Evolutionary conservation across 2,888 invertebrate species (phyloP).

Genomic region (Scaptomyza caliginosa): DNA sequence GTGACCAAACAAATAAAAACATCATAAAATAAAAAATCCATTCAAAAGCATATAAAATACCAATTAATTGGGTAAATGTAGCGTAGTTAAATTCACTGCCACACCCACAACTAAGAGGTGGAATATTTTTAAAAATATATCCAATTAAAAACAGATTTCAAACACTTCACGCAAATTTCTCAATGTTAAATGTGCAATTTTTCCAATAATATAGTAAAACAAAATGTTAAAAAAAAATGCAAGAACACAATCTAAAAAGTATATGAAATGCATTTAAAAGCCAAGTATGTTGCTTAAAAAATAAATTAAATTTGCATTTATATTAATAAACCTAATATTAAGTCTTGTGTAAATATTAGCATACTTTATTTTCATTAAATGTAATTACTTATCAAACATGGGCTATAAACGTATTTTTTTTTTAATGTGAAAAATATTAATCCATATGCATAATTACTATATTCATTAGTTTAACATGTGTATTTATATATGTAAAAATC

Average conservation of each 20-base stretch:
- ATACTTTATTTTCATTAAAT: constrained; percentile 39
- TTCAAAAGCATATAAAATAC: constrained; percentile 5
- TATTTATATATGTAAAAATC: constrained; percentile 36
- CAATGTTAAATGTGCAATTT: constrained; percentile 52
- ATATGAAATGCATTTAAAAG: constrained; percentile 7
- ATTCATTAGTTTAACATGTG: constrained; percentile 51
- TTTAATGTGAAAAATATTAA: constrained; percentile 11
- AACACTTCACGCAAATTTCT: constrained; percentile 28
- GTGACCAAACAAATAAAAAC: constrained; percentile 9
- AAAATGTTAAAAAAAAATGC: constrained; percentile 10
- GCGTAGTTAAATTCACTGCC: background rate
- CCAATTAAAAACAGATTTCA: background rate
- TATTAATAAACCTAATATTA: constrained; percentile 30
- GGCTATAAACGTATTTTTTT: constrained; percentile 44
- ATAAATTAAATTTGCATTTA: constrained; percentile 25
- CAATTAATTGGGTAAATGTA: background rate
- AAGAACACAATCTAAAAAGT: constrained; percentile 26
- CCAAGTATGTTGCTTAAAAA: constrained; percentile 28
- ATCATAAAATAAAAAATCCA: background rate
- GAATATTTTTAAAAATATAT: background rate
- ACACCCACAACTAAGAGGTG: constrained; percentile 1
- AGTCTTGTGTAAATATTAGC: constrained; percentile 70
- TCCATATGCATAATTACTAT: constrained; percentile 14
- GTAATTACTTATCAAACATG: constrained; percentile 41
- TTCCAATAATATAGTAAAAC: constrained; percentile 6